Base-by-base conservation (phyloP, 92 coral and sea anemone species). In the Virgularia gustaviana region DNA sequence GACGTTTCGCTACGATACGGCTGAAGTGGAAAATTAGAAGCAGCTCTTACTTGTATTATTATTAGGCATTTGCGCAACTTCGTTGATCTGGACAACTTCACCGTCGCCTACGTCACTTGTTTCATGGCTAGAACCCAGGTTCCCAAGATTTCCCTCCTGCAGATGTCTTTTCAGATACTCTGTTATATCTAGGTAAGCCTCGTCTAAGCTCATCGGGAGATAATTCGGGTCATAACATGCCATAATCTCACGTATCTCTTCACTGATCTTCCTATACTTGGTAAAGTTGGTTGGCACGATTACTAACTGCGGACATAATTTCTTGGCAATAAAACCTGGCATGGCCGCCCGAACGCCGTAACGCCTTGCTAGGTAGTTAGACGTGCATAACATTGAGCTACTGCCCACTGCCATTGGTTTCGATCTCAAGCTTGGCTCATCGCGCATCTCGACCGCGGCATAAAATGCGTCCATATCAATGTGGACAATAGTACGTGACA, bases 301-400 rank as follows among this genome's bases (percentile, higher is more conserved):
- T 20, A 75, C 59, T 13, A 94, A 89, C 18, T 94, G 85, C 33
- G 96, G 99, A 62, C 99, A 94, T 7, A 94, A 78, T 51, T 94
- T 94, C 78, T 89, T 94, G 32, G 83, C 99, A 70, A 94, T 94
- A 56, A 94, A 94, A n/a, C 99, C 99, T 9, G 99, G 99, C 99
- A 94, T 94, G 5, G 94, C 99, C 6, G 99, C 99, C 34, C 99
- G 79, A 10, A 94, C 99, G 12, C 99, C 99, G 68, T 60, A 94
- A 56, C 89, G 79, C 53, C 99, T 86, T 7, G 99, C 99, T 0
- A 86, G 73, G 47, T 94, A 94, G 79, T 94, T 94, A 25, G 99
- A 94, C 4, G 99, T 94, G 6, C 90, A 94, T 57, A 94, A 56
- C 99, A 94, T 94, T 8, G 88, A 87, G 30, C 62, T 84, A 42